Percentiles rank a stretch among this genome's conserved stretches.
Conservation (phyloP, 2,113 vertebrate genomes). For the Casuarius casuarius region DNA sequence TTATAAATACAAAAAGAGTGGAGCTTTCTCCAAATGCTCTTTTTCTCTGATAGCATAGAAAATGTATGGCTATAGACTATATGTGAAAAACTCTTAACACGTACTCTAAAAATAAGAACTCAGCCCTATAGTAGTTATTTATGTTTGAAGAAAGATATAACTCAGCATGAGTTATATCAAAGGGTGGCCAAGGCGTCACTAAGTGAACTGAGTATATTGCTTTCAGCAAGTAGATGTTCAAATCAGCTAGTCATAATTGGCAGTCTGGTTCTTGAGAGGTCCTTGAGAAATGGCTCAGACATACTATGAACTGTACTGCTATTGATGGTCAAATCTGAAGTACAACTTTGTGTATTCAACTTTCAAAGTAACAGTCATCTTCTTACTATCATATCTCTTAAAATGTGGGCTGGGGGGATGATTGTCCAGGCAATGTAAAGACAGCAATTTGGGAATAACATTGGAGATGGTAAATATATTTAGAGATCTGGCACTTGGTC, state of each 20-base stretch:
- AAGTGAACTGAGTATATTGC: not conserved
- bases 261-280: not conserved
- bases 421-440: not conserved
- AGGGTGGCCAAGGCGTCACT: not conserved
- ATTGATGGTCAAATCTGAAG: not conserved
- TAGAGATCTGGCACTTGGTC: not conserved
- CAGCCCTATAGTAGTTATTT: not conserved
- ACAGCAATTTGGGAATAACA: not conserved
- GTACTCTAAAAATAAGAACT: not conserved
- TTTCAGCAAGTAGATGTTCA: not conserved
- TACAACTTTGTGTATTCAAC: not conserved
- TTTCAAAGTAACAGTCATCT: not conserved
- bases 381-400: not conserved
- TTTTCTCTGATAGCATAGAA: not conserved
- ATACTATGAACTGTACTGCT: not conserved
- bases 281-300: not conserved
- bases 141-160: not conserved
- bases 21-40: not conserved
- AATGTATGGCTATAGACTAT: not conserved
- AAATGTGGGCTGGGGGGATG: not conserved
- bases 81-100: not conserved
- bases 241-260: not conserved
- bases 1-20: not conserved
- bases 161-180: not conserved
- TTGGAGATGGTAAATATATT: not conserved